These are phyloP conservation scores for Thamnophis sirtalis DNA, from an alignment of 2,113 vertebrate species.

Conservation along the genomic window DNA sequence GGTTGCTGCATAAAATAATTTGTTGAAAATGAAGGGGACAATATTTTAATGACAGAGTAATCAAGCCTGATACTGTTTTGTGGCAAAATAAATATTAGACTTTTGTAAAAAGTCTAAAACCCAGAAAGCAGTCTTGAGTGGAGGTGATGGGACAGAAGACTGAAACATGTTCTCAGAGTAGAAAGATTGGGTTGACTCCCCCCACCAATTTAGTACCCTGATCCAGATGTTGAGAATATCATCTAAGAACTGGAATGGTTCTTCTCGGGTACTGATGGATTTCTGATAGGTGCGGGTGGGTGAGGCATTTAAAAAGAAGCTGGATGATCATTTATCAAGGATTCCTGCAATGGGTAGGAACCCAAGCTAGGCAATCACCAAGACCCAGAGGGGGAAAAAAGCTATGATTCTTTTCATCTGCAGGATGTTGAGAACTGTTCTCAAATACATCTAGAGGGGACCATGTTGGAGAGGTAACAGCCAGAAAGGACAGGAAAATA, in stretches of 20 bases:
- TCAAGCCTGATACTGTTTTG: not conserved
- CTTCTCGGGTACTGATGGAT: not conserved
- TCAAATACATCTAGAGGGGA: not conserved
- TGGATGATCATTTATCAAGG: not conserved
- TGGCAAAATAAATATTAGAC: not conserved
- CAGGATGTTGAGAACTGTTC: not conserved
- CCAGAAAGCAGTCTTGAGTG: not conserved
- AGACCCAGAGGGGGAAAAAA: not conserved
- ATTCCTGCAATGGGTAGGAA: not conserved
- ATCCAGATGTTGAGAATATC: not conserved
- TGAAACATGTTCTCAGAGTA: not conserved
- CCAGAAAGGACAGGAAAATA: not conserved
- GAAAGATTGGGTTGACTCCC: not conserved
- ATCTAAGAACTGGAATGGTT: not conserved
- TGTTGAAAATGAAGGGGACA: not conserved
- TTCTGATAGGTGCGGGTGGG: not conserved
- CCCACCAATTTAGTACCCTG: not conserved
- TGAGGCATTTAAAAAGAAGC: not conserved
- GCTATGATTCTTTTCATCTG: not conserved
- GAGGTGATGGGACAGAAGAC: not conserved
- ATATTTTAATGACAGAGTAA: not conserved
- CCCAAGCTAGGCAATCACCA: not conserved
- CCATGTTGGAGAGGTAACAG: not conserved
- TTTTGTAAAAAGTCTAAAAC: not conserved
- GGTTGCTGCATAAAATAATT: not conserved